Evolutionary conservation across 2,113 vertebrate genomes (phyloP).

Genomic region (Oriolus oriolus): DNA sequence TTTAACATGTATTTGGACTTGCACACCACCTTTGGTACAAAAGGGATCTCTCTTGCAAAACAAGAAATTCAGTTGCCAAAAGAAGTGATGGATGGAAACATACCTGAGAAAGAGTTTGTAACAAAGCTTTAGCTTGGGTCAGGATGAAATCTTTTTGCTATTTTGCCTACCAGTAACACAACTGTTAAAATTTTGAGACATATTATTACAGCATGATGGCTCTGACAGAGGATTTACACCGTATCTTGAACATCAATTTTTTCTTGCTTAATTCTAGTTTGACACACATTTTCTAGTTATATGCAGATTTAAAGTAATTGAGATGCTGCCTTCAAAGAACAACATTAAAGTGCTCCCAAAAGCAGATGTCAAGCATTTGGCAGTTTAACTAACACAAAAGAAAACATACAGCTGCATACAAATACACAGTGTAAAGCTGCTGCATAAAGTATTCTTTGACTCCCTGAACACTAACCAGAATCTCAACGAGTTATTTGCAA

Average conservation of each 20-base stretch:
- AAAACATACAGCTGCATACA: background rate
- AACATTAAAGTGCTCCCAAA: background rate
- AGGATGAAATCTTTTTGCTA: background rate
- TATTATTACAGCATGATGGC: background rate
- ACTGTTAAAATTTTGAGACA: background rate
- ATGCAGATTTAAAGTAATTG: background rate
- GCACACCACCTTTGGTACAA: background rate
- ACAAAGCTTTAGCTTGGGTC: background rate
- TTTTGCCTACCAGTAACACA: background rate
- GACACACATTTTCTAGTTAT: background rate
- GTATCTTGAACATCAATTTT: background rate
- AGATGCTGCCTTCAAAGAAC: background rate
- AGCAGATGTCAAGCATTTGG: background rate
- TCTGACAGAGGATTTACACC: background rate
- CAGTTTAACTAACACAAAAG: background rate
- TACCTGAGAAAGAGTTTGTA: background rate
- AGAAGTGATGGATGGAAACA: background rate
- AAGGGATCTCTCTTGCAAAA: background rate
- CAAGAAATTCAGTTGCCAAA: background rate
- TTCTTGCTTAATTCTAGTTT: background rate
- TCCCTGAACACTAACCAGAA: background rate
- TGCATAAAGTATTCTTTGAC: background rate
- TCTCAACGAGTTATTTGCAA: background rate
- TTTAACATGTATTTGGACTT: background rate
- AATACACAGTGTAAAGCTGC: background rate